phyloP scores from a whole-genome alignment of 2,888 invertebrate genomes.

The Melangyna quadrimaculata region DNA sequence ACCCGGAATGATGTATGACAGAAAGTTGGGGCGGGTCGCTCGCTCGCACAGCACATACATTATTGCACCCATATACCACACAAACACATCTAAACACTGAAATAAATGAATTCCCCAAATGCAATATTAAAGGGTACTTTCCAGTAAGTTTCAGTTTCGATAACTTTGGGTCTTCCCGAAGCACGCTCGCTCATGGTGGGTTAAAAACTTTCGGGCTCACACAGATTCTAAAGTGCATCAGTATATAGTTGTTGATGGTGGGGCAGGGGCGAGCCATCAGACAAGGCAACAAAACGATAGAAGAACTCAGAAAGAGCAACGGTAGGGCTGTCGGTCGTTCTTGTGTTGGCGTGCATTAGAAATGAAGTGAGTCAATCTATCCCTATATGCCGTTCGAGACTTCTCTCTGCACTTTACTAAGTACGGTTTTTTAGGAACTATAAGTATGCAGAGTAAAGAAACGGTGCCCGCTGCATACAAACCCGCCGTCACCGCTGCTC shows the following conservation, averaged over 20 bases:
- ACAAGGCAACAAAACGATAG: neutral
- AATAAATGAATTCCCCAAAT: constrained; percentile 64
- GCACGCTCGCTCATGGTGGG: constrained; percentile 49
- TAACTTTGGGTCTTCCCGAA: constrained; percentile 55
- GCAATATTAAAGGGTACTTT: constrained; percentile 67
- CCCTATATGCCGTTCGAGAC: constrained; percentile 25
- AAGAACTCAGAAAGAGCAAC: neutral
- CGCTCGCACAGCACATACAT: constrained; percentile 3
- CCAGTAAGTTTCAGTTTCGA: constrained; percentile 55
- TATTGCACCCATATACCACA: neutral
- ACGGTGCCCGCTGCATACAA: neutral
- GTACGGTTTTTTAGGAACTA: neutral
- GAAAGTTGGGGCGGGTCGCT: constrained; percentile 60
- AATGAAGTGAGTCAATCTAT: constrained; percentile 64
- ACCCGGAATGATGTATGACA: constrained; percentile 72
- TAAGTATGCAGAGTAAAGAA: neutral
- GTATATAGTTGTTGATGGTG: neutral
- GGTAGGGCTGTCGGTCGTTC: neutral
- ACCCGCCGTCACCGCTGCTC: neutral
- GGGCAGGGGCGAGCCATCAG: neutral
- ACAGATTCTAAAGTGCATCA: constrained; percentile 56
- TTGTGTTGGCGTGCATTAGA: constrained; percentile 32
- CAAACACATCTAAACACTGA: constrained; percentile 28
- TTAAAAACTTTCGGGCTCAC: constrained; percentile 37
- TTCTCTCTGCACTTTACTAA: neutral